Evolutionary conservation across 2,113 vertebrate genomes (phyloP).

Genomic region (Andinoacara biseriatus): DNA sequence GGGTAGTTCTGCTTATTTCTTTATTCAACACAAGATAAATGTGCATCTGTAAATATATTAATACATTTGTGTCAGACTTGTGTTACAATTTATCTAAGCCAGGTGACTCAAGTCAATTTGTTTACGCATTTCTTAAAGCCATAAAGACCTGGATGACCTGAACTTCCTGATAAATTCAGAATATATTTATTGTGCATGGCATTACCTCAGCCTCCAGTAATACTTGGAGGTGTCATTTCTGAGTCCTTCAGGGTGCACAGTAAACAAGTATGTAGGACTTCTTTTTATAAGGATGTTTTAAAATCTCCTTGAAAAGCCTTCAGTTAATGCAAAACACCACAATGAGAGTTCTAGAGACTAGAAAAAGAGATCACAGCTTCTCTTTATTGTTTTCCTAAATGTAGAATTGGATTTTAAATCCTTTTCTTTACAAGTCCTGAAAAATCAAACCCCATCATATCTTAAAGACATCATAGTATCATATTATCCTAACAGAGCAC

Average conservation of each 20-base stretch:
- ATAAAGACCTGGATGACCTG: neutral
- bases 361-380: no score
- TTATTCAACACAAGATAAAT: no score
- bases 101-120: no score
- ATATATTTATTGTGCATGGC: neutral
- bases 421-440: neutral
- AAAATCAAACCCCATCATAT: neutral
- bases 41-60: no score
- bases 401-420: neutral
- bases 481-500: neutral
- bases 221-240: neutral
- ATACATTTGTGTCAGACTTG: no score
- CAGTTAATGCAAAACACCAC: neutral
- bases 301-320: neutral
- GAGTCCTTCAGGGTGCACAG: neutral
- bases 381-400: neutral
- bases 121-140: no score
- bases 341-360: no score
- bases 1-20: no score
- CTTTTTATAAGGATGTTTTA: neutral
- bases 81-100: no score
- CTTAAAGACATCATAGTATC: neutral
- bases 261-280: neutral
- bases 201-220: accelerated
- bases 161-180: neutral